Percentiles rank a stretch among this genome's conserved stretches.
phyloP scores from a whole-genome alignment of 2,888 invertebrate genomes.

The Argyresthia albistria region DNA sequence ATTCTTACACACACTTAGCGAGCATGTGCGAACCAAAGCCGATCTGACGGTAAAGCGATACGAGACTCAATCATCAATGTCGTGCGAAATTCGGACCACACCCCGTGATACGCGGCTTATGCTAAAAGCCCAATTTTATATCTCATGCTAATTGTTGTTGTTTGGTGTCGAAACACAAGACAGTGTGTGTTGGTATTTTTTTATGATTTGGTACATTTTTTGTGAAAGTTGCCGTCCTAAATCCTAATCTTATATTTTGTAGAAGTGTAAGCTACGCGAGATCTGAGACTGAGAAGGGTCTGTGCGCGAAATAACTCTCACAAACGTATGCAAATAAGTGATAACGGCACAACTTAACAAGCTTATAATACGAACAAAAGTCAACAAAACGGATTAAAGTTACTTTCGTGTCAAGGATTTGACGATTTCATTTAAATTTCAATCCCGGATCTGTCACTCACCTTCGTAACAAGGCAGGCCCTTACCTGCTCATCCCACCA shows the following conservation, averaged over 20 bases:
- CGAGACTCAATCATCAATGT: conserved; percentile 31
- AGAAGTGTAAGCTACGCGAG: conserved; percentile 6
- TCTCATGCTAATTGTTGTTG: neutral
- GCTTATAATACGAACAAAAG: conserved; percentile 37
- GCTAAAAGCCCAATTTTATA: neutral
- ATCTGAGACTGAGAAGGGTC: conserved; percentile 6
- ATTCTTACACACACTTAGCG: conserved; percentile 52
- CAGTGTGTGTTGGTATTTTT: neutral
- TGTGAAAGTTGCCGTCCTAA: no score
- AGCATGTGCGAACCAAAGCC: conserved; percentile 34
- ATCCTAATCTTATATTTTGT: no score
- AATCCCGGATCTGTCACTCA: conserved; percentile 44
- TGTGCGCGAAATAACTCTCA: neutral
- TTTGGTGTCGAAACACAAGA: neutral
- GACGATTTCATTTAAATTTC: conserved; percentile 24
- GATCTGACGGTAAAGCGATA: conserved; percentile 33
- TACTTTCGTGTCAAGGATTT: conserved; percentile 31
- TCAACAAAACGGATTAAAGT: conserved; percentile 38
- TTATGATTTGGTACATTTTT: no score
- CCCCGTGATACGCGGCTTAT: conserved; percentile 16
- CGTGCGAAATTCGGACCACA: conserved; percentile 52
- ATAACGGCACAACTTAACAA: conserved; percentile 34
- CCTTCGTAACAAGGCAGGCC: conserved; percentile 43
- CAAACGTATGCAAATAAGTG: conserved; percentile 12
- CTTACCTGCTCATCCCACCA: conserved; percentile 27